Evolutionary conservation across 2,888 invertebrate species (phyloP), one percentile per base, ranked within the genome.

Genomic region (Byasa hedistus): DNA sequence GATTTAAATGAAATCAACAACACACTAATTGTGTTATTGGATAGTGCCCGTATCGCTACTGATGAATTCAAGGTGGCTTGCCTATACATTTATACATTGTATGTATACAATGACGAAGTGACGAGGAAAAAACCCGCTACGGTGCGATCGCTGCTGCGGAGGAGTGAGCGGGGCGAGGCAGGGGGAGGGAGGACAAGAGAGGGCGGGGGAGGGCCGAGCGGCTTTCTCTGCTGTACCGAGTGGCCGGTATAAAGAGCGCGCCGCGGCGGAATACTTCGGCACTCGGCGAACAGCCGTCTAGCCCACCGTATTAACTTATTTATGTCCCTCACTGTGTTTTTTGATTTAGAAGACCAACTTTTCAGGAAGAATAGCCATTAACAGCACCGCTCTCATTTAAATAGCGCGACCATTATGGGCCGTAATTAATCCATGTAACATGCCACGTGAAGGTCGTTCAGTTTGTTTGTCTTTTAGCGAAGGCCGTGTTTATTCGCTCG

Each of bases 71-170:
- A 86, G 83, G 77, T 82, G 82, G 81, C 81, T 81, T 84, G 80
- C 82, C 81, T 81, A 81, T 84, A 80, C 81, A 85, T 82, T 77
- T 44, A 44, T 44, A 44, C 44, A 44, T 44, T 32, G 19, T 19
- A 44, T 17, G 83, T 82, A 80, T 85, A 79, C 85, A 85, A 85
- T 87, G 87, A 86, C 86, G 82, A 84, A 83, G 83, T 89, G 89
- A 89, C 85, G 89, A 91, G 91, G 91, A 91, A 91, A 91, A 91
- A 91, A 91, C 91, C 91, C 89, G 86, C 87, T 84, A 84, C 80
- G 76, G 83, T 78, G 78, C 75, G 82, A 80, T 80, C 80, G 80
- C 79, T 80, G 86, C 82, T 82, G 79, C 77, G 71, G 78, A 89
- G 84, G 90, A 85, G 82, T 5, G 5, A 17, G 51, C 17, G 83